These are phyloP conservation scores for Chloropsis cyanopogon DNA, from an alignment of 2,113 vertebrate genomes.

Conservation along the genomic window DNA sequence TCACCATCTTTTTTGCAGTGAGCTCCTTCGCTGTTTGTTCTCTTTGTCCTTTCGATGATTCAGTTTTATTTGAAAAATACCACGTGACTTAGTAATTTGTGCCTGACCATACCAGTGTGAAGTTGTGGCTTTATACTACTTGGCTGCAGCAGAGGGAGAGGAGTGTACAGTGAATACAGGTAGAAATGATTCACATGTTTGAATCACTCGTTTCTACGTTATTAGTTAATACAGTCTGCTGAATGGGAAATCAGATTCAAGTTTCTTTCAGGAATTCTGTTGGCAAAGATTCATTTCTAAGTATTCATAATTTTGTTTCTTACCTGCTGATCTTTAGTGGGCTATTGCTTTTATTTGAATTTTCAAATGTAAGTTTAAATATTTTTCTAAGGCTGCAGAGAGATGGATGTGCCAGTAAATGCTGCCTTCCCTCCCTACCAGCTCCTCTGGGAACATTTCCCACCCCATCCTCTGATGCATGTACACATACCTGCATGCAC, in stretches of 20 bases:
- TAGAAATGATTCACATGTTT: constrained; percentile 34
- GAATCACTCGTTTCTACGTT: constrained; percentile 16
- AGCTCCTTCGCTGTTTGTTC: constrained; percentile 10
- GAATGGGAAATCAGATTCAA: neutral
- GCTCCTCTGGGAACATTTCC: neutral
- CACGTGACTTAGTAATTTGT: constrained; percentile 50
- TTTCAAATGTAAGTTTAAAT: neutral
- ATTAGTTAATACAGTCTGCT: neutral
- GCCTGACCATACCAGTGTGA: constrained; percentile 3
- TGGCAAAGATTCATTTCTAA: neutral
- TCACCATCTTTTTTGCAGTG: constrained; percentile 3
- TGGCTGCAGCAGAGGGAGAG: constrained; percentile 2
- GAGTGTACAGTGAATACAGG: constrained; percentile 5
- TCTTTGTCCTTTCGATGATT: constrained; percentile 55
- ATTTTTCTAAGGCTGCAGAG: neutral
- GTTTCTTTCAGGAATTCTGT: neutral
- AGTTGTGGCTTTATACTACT: constrained; percentile 3
- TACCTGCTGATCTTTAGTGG: neutral
- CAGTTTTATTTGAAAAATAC: constrained; percentile 61
- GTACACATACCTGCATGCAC: neutral
- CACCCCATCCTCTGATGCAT: neutral
- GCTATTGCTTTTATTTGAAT: neutral
- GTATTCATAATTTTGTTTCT: neutral
- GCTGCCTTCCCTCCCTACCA: neutral
- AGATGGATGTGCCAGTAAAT: neutral